Percentiles rank a stretch among this genome's conserved stretches.
Conservation (phyloP, 2,797 vertebrate genomes). For the Centropyge bicolor region DNA sequence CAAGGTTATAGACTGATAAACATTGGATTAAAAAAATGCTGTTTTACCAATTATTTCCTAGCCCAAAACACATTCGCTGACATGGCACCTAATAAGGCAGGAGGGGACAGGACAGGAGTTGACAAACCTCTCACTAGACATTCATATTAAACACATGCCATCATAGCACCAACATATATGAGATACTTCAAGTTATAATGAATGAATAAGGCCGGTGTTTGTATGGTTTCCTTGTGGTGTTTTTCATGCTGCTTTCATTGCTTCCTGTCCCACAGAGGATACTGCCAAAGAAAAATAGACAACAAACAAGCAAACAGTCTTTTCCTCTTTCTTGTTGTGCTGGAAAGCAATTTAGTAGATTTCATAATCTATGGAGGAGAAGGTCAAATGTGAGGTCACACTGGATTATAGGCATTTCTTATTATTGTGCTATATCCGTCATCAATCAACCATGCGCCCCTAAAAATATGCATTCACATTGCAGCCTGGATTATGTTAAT, state of each 20-base stretch:
- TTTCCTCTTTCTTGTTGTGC: not conserved
- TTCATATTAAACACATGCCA: not conserved
- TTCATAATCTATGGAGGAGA: not conserved
- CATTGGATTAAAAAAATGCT: not conserved
- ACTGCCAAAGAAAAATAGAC: not conserved
- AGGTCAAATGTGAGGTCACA: not conserved
- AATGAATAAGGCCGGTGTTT: not conserved
- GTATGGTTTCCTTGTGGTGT: not conserved
- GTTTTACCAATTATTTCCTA: constrained; percentile 6
- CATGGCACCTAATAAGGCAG: not conserved
- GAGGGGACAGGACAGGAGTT: not conserved
- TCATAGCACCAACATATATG: not conserved
- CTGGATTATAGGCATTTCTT: constrained; percentile 4
- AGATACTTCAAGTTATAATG: not conserved
- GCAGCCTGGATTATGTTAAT: not conserved
- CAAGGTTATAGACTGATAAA: constrained; percentile 7
- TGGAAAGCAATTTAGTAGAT: not conserved
- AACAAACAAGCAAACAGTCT: not conserved
- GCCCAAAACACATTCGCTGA: constrained; percentile 4
- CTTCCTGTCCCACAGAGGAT: not conserved
- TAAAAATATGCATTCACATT: not conserved
- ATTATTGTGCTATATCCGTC: not conserved
- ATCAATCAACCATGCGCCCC: not conserved
- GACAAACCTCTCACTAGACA: not conserved
- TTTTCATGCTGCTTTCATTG: not conserved